phyloP scores from a whole-genome alignment of 30 jellyfish, hydroid and myxozoan species.

The Calvadosia cruxmelitensis region DNA sequence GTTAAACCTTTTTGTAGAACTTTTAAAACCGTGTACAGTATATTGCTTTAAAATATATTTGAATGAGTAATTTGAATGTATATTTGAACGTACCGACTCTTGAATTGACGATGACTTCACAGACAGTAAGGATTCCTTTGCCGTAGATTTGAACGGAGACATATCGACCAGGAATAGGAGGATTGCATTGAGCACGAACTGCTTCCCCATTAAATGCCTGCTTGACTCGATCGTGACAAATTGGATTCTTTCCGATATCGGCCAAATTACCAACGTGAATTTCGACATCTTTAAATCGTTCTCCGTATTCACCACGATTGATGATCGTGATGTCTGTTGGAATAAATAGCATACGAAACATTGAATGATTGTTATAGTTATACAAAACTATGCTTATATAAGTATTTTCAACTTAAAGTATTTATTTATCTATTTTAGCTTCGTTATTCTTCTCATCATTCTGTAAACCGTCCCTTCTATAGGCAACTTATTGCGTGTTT shows the following conservation, averaged over 20 bases:
- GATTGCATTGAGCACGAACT: constrained; percentile 82
- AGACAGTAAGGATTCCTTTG: constrained; percentile 70
- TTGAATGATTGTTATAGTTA: too few species aligned
- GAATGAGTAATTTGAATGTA: background rate
- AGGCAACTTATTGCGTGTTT: too few species aligned
- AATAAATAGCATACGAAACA: background rate
- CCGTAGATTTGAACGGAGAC: constrained; percentile 95
- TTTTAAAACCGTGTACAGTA: too few species aligned
- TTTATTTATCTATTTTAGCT: background rate
- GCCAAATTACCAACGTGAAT: constrained; percentile 77
- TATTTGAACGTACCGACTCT: constrained; percentile 49
- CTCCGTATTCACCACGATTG: constrained; percentile 93
- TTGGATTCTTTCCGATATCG: constrained; percentile 60
- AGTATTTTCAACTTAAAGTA: too few species aligned
- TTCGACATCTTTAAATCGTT: constrained; percentile 65
- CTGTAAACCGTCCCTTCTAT: background rate
- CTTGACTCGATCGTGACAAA: constrained; percentile 89
- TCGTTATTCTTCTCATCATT: background rate
- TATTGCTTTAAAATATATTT: background rate
- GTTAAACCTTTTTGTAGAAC: too few species aligned
- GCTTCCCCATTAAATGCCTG: constrained; percentile 92
- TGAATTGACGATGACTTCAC: constrained; percentile 94
- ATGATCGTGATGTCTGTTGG: constrained; percentile 71
- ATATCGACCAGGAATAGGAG: constrained; percentile 94
- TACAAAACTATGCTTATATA: too few species aligned